phyloP scores from a whole-genome alignment of 2,113 vertebrate species.

The Urocolius indicus region DNA sequence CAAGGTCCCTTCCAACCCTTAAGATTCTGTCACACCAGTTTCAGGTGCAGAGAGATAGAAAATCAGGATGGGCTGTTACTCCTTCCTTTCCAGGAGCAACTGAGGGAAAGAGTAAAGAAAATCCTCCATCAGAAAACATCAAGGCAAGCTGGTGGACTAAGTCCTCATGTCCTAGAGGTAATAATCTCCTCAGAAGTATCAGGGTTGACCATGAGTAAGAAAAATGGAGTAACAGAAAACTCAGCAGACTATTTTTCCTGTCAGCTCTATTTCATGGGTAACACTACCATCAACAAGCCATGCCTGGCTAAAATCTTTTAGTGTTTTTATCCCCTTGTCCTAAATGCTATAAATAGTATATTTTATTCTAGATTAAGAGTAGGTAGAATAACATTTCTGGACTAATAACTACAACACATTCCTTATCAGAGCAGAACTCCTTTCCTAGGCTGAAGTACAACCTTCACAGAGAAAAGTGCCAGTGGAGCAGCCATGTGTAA shows the following conservation, averaged over 20 bases:
- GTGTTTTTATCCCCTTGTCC: not conserved
- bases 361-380: not conserved
- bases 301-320: not conserved
- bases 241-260: not conserved
- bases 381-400: not conserved
- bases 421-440: not conserved
- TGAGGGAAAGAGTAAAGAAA: not conserved
- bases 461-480: not conserved
- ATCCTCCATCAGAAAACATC: not conserved
- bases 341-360: not conserved
- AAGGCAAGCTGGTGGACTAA: not conserved
- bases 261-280: not conserved
- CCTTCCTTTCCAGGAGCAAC: not conserved
- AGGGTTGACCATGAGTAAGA: not conserved
- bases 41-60: not conserved
- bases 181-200: not conserved
- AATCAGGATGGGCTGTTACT: not conserved
- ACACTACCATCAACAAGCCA: not conserved
- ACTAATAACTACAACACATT: not conserved
- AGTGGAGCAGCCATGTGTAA: not conserved
- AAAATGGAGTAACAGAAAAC: not conserved
- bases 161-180: not conserved
- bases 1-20: too few species aligned
- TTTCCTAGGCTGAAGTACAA: not conserved
- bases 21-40: not conserved